phyloP scores from a whole-genome alignment of 2,888 invertebrate species.

The Ferrisia virgata region DNA sequence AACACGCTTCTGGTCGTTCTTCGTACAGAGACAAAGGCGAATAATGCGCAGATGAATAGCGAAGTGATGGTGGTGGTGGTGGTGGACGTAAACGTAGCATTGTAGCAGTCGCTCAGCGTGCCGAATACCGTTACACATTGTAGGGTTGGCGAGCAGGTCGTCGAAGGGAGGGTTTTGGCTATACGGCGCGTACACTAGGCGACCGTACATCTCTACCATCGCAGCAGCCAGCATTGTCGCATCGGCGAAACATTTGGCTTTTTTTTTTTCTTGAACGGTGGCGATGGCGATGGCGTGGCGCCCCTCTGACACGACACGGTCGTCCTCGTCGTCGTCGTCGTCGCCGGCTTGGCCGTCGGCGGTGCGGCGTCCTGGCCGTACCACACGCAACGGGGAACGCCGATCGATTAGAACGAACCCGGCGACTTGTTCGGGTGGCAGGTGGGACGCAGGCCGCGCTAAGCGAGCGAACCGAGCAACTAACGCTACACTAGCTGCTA shows the following conservation, averaged over 20 bases:
- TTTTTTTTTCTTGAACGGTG: too few relatives aligned
- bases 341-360: not conserved
- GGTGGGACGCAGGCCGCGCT: not conserved
- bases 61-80: too few relatives aligned
- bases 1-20: too few relatives aligned
- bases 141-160: too few relatives aligned
- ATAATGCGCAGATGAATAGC: too few relatives aligned
- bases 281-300: not conserved
- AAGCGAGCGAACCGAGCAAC: slow-evolving; percentile 35
- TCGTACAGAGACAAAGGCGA: too few relatives aligned
- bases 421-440: slow-evolving; percentile 21
- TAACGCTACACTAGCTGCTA: slow-evolving; percentile 35
- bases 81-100: too few relatives aligned
- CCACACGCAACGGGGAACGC: slow-evolving; percentile 29
- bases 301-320: not conserved
- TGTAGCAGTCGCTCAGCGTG: too few relatives aligned
- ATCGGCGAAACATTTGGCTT: not conserved
- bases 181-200: too few relatives aligned
- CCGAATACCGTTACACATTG: too few relatives aligned
- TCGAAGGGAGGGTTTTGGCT: too few relatives aligned
- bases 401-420: slow-evolving; percentile 31
- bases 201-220: too few relatives aligned
- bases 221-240: not conserved
- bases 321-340: not conserved
- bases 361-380: not conserved